Conservation (phyloP, 2,888 invertebrate species). For the Mythimna ferrago region DNA sequence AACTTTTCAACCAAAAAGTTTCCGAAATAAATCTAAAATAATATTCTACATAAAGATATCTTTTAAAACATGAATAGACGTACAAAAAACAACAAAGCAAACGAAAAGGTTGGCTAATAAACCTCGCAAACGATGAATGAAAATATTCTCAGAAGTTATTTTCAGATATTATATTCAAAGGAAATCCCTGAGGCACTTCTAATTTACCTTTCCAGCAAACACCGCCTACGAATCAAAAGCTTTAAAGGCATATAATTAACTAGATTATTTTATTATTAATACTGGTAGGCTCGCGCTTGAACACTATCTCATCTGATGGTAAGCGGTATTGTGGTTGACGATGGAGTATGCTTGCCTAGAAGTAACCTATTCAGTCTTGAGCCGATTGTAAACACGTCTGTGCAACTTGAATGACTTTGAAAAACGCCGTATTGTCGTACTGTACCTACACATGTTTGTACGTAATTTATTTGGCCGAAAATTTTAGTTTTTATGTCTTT, state of each 20-base stretch:
- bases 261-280: background rate
- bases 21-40: background rate
- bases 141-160: conserved; percentile 5
- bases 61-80: background rate
- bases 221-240: background rate
- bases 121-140: conserved; percentile 4
- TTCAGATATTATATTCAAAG: background rate
- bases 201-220: conserved; percentile 17
- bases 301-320: too few species aligned
- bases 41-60: background rate
- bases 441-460: too few species aligned
- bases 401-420: too few species aligned
- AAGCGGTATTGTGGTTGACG: too few species aligned
- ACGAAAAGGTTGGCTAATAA: background rate
- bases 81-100: background rate
- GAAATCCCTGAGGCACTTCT: conserved; percentile 1
- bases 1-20: background rate
- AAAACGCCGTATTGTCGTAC: too few species aligned
- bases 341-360: too few species aligned
- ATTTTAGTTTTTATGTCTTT: too few species aligned
- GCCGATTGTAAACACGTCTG: too few species aligned
- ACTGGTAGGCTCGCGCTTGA: too few species aligned
- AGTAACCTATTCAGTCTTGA: too few species aligned
- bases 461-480: too few species aligned
- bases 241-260: conserved; percentile 5